Percentiles rank a stretch among this genome's conserved stretches.
phyloP scores from a whole-genome alignment of 2,888 invertebrate genomes.

The Kryphioiulus occultus region DNA sequence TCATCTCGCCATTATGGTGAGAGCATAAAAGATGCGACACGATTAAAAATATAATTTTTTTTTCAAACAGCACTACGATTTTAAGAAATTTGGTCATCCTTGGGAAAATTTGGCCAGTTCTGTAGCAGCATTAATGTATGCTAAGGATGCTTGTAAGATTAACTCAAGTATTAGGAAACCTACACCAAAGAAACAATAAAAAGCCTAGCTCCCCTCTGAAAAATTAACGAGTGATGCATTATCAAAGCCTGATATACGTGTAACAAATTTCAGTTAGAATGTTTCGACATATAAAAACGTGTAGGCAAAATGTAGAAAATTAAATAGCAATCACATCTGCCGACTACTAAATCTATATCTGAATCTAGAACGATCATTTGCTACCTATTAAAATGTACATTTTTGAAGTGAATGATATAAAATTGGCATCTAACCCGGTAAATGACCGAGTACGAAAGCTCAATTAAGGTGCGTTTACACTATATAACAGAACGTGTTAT shows the following conservation, averaged over 20 bases:
- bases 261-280: neutral
- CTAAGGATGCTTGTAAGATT: neutral
- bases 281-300: neutral
- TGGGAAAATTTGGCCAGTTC: neutral
- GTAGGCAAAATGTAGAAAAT: neutral
- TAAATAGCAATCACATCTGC: neutral
- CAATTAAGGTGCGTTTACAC: too few species aligned
- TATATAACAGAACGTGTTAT: too few species aligned
- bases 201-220: neutral
- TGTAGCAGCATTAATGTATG: neutral
- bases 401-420: neutral
- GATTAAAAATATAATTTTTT: neutral
- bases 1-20: neutral
- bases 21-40: neutral
- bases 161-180: neutral
- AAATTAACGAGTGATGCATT: neutral
- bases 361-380: neutral
- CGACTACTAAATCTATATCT: neutral
- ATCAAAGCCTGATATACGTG: neutral
- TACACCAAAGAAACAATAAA: neutral
- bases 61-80: too few species aligned
- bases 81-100: neutral
- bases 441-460: neutral
- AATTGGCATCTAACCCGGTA: neutral
- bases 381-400: slow-evolving; percentile 1